These are phyloP conservation scores for Eristalinus sepulchralis DNA, from an alignment of 2,888 invertebrate genomes.

Conservation along the genomic window DNA sequence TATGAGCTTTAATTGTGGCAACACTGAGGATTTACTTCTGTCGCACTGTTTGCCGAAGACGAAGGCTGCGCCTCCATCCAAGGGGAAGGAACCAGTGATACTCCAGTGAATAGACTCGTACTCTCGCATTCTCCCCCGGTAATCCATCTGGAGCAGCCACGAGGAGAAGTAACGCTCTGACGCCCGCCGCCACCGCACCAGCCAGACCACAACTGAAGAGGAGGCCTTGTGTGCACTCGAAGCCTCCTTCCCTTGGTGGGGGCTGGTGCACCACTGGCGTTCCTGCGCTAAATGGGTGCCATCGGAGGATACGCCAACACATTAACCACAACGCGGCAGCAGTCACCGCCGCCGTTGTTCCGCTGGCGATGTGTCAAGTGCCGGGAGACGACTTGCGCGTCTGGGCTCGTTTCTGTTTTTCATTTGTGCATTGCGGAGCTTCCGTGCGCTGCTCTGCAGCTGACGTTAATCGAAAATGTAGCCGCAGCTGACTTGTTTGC, in stretches of 20 bases:
- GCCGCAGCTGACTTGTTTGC: not conserved
- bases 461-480: not conserved
- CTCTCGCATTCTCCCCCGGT: slow-evolving; percentile 47
- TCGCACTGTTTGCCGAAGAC: slow-evolving; percentile 51
- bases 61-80: slow-evolving; percentile 4
- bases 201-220: slow-evolving; percentile 45
- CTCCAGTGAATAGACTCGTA: slow-evolving; percentile 49
- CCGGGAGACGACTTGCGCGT: slow-evolving; percentile 47
- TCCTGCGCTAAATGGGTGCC: slow-evolving; percentile 38
- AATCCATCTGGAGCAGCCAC: slow-evolving; percentile 59
- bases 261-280: slow-evolving; percentile 40
- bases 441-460: not conserved
- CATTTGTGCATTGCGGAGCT: not conserved
- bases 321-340: slow-evolving; percentile 22
- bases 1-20: slow-evolving; percentile 61
- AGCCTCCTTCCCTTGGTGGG: not conserved
- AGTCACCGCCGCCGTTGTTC: not conserved
- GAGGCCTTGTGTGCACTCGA: slow-evolving; percentile 6
- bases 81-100: slow-evolving; percentile 1
- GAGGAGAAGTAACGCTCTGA: slow-evolving; percentile 10
- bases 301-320: slow-evolving; percentile 41
- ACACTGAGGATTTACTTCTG: slow-evolving; percentile 57
- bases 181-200: not conserved
- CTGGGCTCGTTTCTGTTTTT: slow-evolving; percentile 31
- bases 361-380: slow-evolving; percentile 52